Base-by-base conservation (phyloP, 2,797 vertebrate species). In the Lutjanus campechanus region DNA sequence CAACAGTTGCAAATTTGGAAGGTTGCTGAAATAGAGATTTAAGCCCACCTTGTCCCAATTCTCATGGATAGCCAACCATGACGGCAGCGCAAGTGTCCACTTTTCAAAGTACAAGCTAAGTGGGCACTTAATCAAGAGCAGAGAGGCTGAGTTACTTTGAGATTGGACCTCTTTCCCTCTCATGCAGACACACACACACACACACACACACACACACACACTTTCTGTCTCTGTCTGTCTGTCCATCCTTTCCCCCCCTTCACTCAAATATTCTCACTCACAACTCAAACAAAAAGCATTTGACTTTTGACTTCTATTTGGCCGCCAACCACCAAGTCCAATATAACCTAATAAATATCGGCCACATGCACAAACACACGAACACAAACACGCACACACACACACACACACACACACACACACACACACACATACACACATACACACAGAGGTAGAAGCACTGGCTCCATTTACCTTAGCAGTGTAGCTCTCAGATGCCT, bases 261-360 rank as follows among this genome's bases (percentile, higher is more conserved):
- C 50, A 29, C 58, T 74, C 54, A 81, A 63, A 86, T 80, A 86
- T 70, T 75, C 79, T 73, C 47, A 19, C 60, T 82, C 81, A 80
- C 77, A 82, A 58, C 74, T 86, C 85, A 91, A 87, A 90, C 73
- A 83, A 70, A 81, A 66, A 88, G 53, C 64, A 62, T 86, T 93
- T 93, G 88, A 89, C 90, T 88, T 87, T 77, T 90, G 84, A 89
- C 86, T 77, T 74, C 63, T 67, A 69, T 83, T 79, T 82, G 53
- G 76, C 82, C 54, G 19, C 76, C n/a, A 2, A 83, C 84, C 79
- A 81, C 81, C 61, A 62, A 79, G 71, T 86, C 78, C 78, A 92
- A 86, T 89, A 89, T 79, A 62, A 80, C 49, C 87, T 86, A 83
- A 92, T 88, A 89, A 93, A 89, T 85, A 90, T 64, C 9, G 5